Percentiles rank a stretch among this genome's conserved stretches.
phyloP scores from a whole-genome alignment of 2,797 vertebrate species.

The Psittacula echo region DNA sequence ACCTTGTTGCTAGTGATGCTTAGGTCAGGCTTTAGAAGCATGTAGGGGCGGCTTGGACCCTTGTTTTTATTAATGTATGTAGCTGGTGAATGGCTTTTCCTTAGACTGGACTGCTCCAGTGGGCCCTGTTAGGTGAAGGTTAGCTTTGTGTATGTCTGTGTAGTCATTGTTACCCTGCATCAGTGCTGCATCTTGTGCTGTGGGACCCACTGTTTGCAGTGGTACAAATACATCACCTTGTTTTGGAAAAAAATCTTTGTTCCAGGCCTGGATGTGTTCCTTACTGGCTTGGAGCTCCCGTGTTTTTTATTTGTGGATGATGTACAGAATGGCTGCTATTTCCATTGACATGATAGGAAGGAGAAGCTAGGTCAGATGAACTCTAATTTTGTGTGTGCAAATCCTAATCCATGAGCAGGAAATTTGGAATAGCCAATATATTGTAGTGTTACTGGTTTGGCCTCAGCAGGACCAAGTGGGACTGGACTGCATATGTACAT shows the following conservation, averaged over 20 bases:
- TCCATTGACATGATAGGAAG: not conserved
- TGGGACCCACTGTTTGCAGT: not conserved
- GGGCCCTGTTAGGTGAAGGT: not conserved
- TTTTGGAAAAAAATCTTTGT: not conserved
- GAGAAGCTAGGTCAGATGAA: conserved; percentile 12
- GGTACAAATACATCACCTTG: not conserved
- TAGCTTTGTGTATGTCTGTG: not conserved
- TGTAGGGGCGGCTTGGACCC: not conserved
- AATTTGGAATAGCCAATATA: not conserved
- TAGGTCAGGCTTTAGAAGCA: not conserved
- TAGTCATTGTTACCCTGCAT: not conserved
- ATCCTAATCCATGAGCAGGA: not conserved
- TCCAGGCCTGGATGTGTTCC: not conserved
- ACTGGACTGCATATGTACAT: not conserved
- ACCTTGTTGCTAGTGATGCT: not conserved
- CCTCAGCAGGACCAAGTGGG: not conserved
- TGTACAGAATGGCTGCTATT: not conserved
- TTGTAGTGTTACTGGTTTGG: not conserved
- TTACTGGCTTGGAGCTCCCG: not conserved
- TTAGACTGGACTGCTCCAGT: not conserved
- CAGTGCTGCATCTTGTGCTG: not conserved
- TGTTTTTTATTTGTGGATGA: not conserved
- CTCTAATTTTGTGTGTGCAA: not conserved
- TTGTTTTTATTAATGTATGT: not conserved
- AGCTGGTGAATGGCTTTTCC: not conserved